Percentiles rank a stretch among this genome's conserved stretches.
phyloP scores from a whole-genome alignment of 1,140 invertebrate species.

The Macrobrachium nipponense region DNA sequence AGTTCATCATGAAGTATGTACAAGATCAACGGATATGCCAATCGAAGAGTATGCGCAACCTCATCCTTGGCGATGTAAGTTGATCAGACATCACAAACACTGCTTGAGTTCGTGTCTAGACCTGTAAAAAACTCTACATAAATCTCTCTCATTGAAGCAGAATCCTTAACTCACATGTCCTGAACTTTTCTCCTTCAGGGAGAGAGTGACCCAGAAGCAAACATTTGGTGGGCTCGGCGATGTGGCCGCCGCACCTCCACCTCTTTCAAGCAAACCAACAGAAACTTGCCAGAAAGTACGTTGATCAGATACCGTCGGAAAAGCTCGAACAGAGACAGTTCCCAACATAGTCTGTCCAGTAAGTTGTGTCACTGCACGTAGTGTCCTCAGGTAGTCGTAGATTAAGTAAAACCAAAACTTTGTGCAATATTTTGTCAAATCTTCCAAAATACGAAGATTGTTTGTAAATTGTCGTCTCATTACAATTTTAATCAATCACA shows the following conservation, averaged over 20 bases:
- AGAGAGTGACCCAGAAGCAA: not conserved
- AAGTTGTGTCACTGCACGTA: slow-evolving; percentile 59
- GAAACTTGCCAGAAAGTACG: slow-evolving; percentile 57
- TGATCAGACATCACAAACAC: not conserved
- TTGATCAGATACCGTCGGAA: slow-evolving; percentile 60
- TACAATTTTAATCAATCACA: not conserved
- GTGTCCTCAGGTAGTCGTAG: slow-evolving; percentile 23
- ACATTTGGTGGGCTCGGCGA: slow-evolving; percentile 43
- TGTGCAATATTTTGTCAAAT: slow-evolving; percentile 6
- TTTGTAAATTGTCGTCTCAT: not conserved
- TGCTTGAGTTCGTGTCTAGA: too few species aligned
- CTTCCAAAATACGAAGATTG: slow-evolving; percentile 50
- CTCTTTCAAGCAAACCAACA: not conserved
- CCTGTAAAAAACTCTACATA: not conserved
- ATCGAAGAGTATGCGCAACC: not conserved
- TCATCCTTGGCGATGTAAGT: slow-evolving; percentile 36
- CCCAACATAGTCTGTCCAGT: slow-evolving; percentile 35
- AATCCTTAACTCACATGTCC: not conserved
- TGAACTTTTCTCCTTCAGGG: slow-evolving; percentile 20
- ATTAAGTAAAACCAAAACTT: not conserved
- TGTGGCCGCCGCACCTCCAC: slow-evolving; percentile 2
- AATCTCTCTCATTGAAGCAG: not conserved
- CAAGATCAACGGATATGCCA: slow-evolving; percentile 40
- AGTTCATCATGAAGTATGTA: slow-evolving; percentile 42
- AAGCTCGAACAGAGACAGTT: slow-evolving; percentile 51